Conservation (phyloP, 2,888 invertebrate species). For the Philhelius pedissequus region DNA sequence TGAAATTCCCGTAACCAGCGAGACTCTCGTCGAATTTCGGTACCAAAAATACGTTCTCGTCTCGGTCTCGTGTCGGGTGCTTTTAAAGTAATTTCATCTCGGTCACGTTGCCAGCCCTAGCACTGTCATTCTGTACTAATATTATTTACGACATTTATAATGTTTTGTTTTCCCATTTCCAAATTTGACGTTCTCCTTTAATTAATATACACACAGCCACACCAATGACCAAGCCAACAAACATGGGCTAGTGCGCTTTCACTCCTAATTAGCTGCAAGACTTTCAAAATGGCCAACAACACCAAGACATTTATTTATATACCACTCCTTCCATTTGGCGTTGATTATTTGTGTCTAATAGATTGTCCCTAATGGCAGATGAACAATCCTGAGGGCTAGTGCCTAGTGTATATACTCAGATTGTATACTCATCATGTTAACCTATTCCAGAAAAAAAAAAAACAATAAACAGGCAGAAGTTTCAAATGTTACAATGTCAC, state of each 20-base stretch:
- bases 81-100: no score
- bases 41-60: no score
- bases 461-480: neutral
- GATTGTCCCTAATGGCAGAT: neutral
- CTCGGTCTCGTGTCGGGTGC: no score
- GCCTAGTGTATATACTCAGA: neutral
- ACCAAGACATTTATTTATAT: conserved; percentile 3
- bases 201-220: neutral
- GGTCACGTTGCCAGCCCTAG: no score
- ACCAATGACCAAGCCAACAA: neutral
- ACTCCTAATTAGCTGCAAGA: conserved; percentile 45
- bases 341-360: neutral
- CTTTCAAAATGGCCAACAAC: neutral
- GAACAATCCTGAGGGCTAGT: neutral
- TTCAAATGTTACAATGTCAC: neutral
- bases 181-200: neutral
- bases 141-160: neutral
- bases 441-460: neutral
- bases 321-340: neutral
- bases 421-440: conserved; percentile 12
- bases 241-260: conserved; percentile 43
- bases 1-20: no score
- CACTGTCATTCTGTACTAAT: no score
- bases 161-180: neutral
- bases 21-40: no score